phyloP scores from a whole-genome alignment of 1,140 invertebrate genomes.

The Teleopsis dalmanni region DNA sequence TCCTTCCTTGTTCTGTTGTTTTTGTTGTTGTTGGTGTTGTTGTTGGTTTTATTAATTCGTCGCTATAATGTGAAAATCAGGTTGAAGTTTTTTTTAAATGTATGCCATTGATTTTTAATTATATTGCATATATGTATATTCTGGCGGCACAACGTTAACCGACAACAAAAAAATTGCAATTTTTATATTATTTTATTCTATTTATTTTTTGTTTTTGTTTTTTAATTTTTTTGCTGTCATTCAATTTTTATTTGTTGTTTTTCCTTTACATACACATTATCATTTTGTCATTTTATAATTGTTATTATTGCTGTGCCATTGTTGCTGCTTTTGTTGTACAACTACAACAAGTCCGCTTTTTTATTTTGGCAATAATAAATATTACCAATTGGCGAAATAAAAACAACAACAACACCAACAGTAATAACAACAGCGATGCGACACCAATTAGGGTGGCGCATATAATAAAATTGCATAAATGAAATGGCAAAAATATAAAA shows the following conservation, averaged over 20 bases:
- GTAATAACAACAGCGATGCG: constrained; percentile 1
- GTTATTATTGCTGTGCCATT: constrained; percentile 3
- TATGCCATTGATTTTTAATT: constrained; percentile 44
- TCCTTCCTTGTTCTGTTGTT: too few species aligned
- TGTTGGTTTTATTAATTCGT: too few species aligned
- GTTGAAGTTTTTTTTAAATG: constrained; percentile 16
- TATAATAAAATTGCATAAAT: not conserved
- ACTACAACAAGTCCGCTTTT: constrained; percentile 1
- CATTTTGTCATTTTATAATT: not conserved
- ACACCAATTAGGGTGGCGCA: not conserved
- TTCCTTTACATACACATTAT: constrained; percentile 3
- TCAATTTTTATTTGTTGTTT: not conserved
- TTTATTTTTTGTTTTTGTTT: constrained; percentile 1
- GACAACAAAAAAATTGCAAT: too few species aligned
- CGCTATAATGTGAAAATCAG: constrained; percentile 9
- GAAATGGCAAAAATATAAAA: constrained; percentile 6
- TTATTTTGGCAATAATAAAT: constrained; percentile 11
- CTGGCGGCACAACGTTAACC: too few species aligned
- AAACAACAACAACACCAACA: not conserved
- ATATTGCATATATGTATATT: constrained; percentile 15
- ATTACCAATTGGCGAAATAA: constrained; percentile 1
- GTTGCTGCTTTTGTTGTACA: not conserved
- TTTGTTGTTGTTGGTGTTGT: too few species aligned
- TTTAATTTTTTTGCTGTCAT: not conserved
- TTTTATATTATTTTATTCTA: not conserved